Evolutionary conservation across 1,140 invertebrate species (phyloP).

Genomic region (Meloidogyne hapla): DNA sequence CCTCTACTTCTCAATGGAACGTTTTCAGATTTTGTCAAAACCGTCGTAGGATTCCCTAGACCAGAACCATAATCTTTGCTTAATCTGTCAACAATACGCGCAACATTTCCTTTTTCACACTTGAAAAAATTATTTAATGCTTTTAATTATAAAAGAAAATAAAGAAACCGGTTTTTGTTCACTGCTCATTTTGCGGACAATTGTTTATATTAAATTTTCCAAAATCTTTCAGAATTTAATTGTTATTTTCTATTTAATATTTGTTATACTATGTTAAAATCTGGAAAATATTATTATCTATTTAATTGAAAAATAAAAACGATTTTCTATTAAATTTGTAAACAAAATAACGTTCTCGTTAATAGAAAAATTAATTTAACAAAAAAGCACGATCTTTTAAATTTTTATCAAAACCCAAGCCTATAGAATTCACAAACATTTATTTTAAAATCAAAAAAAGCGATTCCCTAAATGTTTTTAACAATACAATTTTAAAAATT

Average conservation of each 20-base stretch:
- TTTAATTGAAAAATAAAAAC: too few relatives aligned
- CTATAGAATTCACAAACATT: too few relatives aligned
- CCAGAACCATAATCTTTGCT: conserved; percentile 31
- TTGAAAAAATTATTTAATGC: conserved; percentile 12
- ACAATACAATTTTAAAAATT: not conserved
- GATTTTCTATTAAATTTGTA: too few relatives aligned
- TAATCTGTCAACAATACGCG: conserved; percentile 23
- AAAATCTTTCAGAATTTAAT: not conserved
- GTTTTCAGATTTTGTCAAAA: conserved; percentile 16
- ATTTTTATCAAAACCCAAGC: too few relatives aligned
- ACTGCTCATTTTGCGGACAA: not conserved
- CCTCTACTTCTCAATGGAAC: conserved; percentile 12
- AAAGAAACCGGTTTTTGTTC: conserved; percentile 1
- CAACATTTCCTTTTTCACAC: conserved; percentile 31
- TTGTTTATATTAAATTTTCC: not conserved
- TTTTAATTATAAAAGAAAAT: not conserved
- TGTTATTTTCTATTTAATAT: not conserved
- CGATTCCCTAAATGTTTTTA: not conserved
- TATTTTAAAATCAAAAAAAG: not conserved
- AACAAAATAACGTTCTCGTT: too few relatives aligned
- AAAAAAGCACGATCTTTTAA: too few relatives aligned
- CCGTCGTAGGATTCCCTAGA: not conserved
- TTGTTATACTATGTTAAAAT: not conserved
- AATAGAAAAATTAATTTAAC: too few relatives aligned
- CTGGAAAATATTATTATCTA: not conserved